These are phyloP conservation scores for Caloenas nicobarica DNA, from an alignment of 2,113 vertebrate species.

Conservation along the genomic window DNA sequence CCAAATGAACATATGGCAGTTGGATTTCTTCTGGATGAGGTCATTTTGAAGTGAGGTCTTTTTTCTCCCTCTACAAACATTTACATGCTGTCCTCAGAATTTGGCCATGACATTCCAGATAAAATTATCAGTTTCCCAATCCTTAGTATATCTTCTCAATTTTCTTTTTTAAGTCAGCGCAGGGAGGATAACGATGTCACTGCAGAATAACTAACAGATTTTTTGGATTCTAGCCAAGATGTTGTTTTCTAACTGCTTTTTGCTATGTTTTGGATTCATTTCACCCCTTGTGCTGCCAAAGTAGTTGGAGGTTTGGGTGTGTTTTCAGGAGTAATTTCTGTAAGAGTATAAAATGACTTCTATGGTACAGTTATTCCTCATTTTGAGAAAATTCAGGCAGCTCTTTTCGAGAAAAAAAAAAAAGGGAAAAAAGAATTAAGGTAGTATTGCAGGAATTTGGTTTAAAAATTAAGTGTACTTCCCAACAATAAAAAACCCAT, in stretches of 20 bases:
- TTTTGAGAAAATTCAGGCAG: background rate
- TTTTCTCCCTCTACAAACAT: constrained; percentile 23
- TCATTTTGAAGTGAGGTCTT: constrained; percentile 63
- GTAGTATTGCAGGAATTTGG: background rate
- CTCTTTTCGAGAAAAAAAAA: background rate
- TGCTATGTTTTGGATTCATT: background rate
- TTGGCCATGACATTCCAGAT: constrained; percentile 58
- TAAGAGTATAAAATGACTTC: background rate
- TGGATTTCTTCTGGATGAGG: constrained; percentile 71
- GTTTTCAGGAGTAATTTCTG: background rate
- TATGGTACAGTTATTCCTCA: background rate
- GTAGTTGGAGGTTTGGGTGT: background rate
- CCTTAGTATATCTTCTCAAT: constrained; percentile 27
- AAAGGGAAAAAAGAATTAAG: background rate
- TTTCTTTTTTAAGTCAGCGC: constrained; percentile 42
- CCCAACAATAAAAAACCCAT: background rate
- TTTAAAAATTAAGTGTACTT: background rate
- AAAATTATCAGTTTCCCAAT: constrained; percentile 62
- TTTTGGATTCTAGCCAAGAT: constrained; percentile 46
- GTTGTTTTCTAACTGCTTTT: background rate
- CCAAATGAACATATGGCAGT: constrained; percentile 62
- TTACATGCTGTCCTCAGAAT: constrained; percentile 60
- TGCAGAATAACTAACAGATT: constrained; percentile 63
- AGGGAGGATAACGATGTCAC: constrained; percentile 45
- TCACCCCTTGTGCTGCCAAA: background rate